phyloP scores from a whole-genome alignment of 2,113 vertebrate species.

The Erinaceus europaeus region DNA sequence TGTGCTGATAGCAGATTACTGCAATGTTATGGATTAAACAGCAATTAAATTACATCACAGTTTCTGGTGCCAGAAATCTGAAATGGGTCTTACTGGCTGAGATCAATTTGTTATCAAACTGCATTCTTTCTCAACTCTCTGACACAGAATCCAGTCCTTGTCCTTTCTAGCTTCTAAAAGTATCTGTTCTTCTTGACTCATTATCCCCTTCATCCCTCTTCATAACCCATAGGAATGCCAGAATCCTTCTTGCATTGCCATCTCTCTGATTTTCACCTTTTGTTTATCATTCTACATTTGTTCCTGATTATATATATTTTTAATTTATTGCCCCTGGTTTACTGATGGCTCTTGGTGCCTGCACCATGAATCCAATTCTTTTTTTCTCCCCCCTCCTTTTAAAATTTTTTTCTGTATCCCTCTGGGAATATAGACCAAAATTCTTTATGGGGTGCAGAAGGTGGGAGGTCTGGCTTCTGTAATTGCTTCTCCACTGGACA shows the following conservation, averaged over 20 bases:
- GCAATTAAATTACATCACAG: background rate
- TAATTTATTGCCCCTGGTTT: no score
- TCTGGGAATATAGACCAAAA: no score
- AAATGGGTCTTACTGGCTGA: background rate
- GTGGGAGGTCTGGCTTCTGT: no score
- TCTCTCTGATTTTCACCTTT: background rate
- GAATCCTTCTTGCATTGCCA: background rate
- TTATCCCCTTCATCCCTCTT: rapidly evolving
- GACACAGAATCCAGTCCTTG: background rate
- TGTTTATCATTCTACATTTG: background rate
- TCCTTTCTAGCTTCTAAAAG: background rate
- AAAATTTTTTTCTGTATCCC: no score
- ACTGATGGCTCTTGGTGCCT: no score
- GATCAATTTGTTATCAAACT: background rate
- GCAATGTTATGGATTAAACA: background rate
- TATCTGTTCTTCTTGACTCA: background rate
- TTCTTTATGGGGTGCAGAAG: no score
- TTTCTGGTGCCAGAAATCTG: background rate
- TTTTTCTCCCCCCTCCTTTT: no score
- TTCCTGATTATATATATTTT: no score
- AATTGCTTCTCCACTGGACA: no score
- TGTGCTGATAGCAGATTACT: background rate
- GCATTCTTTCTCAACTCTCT: background rate
- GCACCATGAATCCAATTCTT: no score
- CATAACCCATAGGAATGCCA: no score